Conservation (phyloP, 2,113 vertebrate genomes). For the Hypomesus transpacificus region DNA sequence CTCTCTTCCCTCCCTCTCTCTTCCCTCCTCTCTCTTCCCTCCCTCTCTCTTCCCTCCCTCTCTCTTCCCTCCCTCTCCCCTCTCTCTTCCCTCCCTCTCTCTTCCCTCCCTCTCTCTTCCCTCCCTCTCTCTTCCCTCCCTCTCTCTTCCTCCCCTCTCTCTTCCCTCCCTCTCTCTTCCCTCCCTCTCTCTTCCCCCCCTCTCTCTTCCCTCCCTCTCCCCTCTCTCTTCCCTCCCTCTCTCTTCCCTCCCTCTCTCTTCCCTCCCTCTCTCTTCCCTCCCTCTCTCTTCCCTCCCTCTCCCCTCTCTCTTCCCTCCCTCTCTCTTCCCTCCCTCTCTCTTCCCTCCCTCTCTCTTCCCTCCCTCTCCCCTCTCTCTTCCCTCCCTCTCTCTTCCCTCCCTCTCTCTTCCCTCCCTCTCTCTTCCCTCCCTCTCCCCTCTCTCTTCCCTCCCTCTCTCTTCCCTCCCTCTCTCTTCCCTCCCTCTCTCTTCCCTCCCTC, state of each 20-base stretch:
- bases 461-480: background rate
- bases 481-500: constrained; percentile 1
- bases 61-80: constrained; percentile 7
- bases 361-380: background rate
- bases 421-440: constrained; percentile 7
- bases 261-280: constrained; percentile 11
- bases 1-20: background rate
- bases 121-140: background rate
- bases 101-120: background rate
- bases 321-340: background rate
- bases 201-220: too few relatives aligned
- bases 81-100: background rate
- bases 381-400: background rate
- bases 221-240: background rate
- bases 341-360: background rate
- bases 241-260: background rate
- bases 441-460: background rate
- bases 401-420: background rate
- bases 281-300: too few relatives aligned
- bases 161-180: constrained; percentile 7
- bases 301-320: background rate
- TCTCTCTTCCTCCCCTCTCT: background rate
- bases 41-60: background rate
- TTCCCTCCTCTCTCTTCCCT: background rate
- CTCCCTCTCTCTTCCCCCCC: constrained; percentile 7